These are phyloP conservation scores for Jaculus jaculus DNA, from an alignment of 2,113 vertebrate species.

Conservation along the genomic window DNA sequence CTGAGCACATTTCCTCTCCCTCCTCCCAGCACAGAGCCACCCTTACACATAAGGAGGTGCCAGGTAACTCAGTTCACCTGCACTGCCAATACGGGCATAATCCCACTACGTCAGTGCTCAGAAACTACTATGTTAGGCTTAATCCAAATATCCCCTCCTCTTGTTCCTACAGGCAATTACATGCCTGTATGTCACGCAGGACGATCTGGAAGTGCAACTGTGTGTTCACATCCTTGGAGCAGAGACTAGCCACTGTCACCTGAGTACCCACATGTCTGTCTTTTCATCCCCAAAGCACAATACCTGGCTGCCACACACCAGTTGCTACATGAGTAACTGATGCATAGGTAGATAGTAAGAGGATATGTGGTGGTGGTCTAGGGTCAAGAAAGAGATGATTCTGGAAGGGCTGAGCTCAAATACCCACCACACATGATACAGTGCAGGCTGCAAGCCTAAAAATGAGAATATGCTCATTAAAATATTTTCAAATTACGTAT, in stretches of 20 bases:
- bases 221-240: neutral
- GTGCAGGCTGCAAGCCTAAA: neutral
- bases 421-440: neutral
- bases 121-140: neutral
- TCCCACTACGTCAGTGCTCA: fast-evolving
- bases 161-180: neutral
- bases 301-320: neutral
- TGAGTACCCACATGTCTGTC: neutral
- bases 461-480: constrained; percentile 10
- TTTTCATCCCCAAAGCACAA: neutral
- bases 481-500: constrained; percentile 47
- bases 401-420: neutral
- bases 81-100: neutral
- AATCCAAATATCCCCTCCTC: neutral
- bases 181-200: neutral
- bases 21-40: neutral
- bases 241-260: neutral
- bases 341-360: no score
- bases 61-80: neutral
- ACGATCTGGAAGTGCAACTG: neutral
- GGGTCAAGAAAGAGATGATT: neutral
- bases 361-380: neutral
- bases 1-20: neutral
- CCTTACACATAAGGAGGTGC: neutral
- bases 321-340: neutral